Percentiles rank a stretch among this genome's conserved stretches.
phyloP scores from a whole-genome alignment of 2,888 invertebrate species.

The Lithophane ornitopus region DNA sequence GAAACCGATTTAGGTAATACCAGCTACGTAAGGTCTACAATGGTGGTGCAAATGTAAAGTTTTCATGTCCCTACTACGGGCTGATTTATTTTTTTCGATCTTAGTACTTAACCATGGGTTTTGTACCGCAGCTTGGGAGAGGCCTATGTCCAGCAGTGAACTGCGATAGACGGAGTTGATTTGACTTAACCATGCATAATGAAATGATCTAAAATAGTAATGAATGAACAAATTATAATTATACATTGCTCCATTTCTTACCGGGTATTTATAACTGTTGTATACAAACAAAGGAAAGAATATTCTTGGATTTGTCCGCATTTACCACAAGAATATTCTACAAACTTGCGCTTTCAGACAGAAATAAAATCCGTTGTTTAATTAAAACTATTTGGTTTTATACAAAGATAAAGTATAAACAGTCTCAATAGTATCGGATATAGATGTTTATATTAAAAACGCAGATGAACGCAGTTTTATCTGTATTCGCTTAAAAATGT shows the following conservation, averaged over 20 bases:
- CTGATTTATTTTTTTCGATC: too few species aligned
- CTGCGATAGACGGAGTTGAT: too few species aligned
- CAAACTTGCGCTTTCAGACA: not conserved
- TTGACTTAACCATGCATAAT: not conserved
- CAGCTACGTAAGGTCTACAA: too few species aligned
- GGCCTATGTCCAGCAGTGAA: too few species aligned
- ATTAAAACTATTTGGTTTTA: constrained; percentile 33
- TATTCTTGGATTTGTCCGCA: not conserved
- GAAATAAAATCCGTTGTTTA: constrained; percentile 35
- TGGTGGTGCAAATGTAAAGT: too few species aligned
- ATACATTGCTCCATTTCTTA: too few species aligned
- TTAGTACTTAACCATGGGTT: too few species aligned
- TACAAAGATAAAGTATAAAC: constrained; percentile 40
- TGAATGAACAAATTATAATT: not conserved
- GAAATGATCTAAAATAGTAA: not conserved
- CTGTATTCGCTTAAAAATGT: constrained; percentile 16
- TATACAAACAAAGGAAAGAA: not conserved
- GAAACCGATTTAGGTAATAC: too few species aligned
- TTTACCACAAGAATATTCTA: not conserved
- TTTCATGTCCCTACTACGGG: too few species aligned
- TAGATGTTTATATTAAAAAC: constrained; percentile 25
- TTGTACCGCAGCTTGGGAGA: too few species aligned
- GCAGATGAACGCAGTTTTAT: constrained; percentile 40
- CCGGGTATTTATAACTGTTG: not conserved
- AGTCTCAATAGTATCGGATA: constrained; percentile 20